Evolutionary conservation across 2,113 vertebrate species (phyloP).

Genomic region (Amazona guildingii): DNA sequence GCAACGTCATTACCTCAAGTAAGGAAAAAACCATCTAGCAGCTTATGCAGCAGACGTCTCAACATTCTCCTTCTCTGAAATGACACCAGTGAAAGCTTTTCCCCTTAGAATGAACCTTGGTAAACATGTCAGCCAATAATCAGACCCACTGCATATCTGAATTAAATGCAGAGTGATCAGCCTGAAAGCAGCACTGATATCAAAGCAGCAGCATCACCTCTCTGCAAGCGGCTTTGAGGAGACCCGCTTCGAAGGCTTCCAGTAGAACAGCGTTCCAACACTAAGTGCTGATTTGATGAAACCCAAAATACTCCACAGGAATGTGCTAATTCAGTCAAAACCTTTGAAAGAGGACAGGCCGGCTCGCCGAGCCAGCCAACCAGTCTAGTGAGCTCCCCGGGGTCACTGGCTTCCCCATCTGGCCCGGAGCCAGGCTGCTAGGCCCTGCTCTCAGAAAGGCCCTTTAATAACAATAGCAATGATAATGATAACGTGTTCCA

Average conservation of each 20-base stretch:
- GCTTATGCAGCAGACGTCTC: not conserved
- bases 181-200: not conserved
- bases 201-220: not conserved
- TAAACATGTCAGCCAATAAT: not conserved
- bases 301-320: conserved; percentile 58
- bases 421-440: not conserved
- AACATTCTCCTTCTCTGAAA: not conserved
- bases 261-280: conserved; percentile 38
- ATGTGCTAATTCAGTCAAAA: conserved; percentile 65
- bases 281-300: conserved; percentile 64
- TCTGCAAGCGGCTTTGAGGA: not conserved
- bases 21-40: not conserved
- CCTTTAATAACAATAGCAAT: not conserved
- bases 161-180: not conserved
- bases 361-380: not conserved
- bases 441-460: not conserved
- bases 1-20: not conserved
- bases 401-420: conserved; percentile 42
- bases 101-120: not conserved
- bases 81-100: not conserved
- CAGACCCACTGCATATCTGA: not conserved
- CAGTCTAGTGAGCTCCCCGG: not conserved
- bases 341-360: conserved; percentile 35
- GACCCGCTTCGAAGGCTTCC: conserved; percentile 9
- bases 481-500: not conserved